phyloP scores from a whole-genome alignment of 2,797 vertebrate genomes.

The Prunella strophiata region DNA sequence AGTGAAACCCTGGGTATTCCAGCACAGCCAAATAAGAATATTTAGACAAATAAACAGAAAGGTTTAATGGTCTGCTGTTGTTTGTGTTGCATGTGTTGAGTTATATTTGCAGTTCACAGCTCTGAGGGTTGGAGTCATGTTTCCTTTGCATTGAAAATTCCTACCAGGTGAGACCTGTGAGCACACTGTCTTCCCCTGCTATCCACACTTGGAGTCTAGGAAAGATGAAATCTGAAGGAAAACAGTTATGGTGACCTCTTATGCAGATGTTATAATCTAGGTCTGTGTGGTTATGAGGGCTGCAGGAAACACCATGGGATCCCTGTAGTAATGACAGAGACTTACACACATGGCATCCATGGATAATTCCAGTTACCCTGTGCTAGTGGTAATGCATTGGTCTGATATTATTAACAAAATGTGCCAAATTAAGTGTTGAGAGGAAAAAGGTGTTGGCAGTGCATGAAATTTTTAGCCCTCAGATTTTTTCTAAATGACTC shows the following conservation, averaged over 20 bases:
- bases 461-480: not conserved
- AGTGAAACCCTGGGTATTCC: not conserved
- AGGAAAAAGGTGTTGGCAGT: not conserved
- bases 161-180: not conserved
- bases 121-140: not conserved
- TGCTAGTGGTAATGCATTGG: not conserved
- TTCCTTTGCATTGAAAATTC: not conserved
- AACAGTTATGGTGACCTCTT: not conserved
- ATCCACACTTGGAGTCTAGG: not conserved
- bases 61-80: not conserved
- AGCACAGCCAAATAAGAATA: not conserved
- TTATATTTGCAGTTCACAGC: not conserved
- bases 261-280: not conserved
- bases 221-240: not conserved
- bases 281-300: not conserved
- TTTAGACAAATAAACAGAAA: not conserved
- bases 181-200: not conserved
- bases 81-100: not conserved
- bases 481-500: not conserved
- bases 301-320: not conserved
- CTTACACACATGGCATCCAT: not conserved
- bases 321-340: not conserved
- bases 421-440: not conserved
- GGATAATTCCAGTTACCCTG: not conserved
- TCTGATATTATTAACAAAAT: not conserved